These are phyloP conservation scores for Pachypeltis micranthus DNA, from an alignment of 1,140 invertebrate species.

Conservation along the genomic window DNA sequence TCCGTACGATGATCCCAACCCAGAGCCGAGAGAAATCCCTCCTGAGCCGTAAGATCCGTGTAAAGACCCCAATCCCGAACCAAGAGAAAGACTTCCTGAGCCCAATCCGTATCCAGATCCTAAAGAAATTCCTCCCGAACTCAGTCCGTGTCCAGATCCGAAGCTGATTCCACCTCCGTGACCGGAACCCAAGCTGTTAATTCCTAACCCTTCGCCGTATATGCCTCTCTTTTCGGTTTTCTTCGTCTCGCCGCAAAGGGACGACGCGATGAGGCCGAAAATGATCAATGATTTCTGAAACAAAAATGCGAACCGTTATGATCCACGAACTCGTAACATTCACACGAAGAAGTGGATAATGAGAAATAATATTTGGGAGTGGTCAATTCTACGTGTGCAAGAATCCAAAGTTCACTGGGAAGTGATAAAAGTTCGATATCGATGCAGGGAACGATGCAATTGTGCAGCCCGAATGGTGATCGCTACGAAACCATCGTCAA, in stretches of 20 bases:
- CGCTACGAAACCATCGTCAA: no score
- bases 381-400: neutral
- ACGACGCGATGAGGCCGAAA: neutral
- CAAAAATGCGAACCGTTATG: neutral
- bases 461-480: neutral
- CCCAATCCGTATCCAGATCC: neutral
- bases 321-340: neutral
- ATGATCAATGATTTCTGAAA: neutral
- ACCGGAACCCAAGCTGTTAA: neutral
- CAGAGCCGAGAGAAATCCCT: neutral
- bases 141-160: neutral
- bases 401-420: neutral
- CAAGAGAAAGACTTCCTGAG: neutral
- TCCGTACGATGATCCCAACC: neutral
- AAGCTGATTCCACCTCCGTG: neutral
- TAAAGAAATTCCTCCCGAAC: neutral
- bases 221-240: conserved; percentile 12
- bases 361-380: neutral
- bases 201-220: conserved; percentile 7
- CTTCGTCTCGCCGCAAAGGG: neutral
- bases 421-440: neutral
- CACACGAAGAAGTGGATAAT: neutral
- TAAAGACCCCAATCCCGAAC: neutral
- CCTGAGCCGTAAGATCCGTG: neutral
- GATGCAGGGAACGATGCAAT: neutral